Base-by-base conservation (phyloP, 2,888 invertebrate species). In the Patella caerulea region DNA sequence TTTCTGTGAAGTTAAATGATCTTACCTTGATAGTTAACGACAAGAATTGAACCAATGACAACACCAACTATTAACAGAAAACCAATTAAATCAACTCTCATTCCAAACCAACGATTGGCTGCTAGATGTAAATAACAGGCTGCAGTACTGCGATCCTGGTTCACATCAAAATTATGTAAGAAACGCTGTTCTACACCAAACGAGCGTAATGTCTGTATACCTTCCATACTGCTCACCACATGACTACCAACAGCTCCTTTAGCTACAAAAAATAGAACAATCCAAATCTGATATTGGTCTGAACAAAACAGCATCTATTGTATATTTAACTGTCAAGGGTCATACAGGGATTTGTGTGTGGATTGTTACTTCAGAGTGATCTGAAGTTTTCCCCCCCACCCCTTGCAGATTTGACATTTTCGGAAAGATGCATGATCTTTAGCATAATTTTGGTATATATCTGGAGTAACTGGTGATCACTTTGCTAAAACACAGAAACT, bases 91-190 rank as follows among this genome's bases (percentile, higher is more conserved):
- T 87, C 87, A 15, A 87, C 83, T 24, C 87, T 73, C 72, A 86
- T 78, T 15, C 85, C 84, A 73, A 88, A 85, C 88, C 88, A 88
- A 45, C 86, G 78, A 75, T 83, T 81, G 45, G 84, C 82, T 15
- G 85, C 85, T 59, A 88, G 77, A 74, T 85, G 84, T 55, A 86
- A 80, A 74, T 86, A 87, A 74, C 85, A 83, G 24, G 85, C 85
- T 11, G 88, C 85, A 12, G 88, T 88, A 78, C 86, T 86, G 9
- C 84, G 81, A 78, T 87, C 86, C 93, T 95, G 92, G 78, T 88
- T 86, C 52, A 85, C 81, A 74, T 89, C 85, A 81, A 86, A 86
- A 72, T 79, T 78, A 77, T 84, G 84, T 19, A 87, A 81, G 75
- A 86, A 85, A 9, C 85, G 76, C 78, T 86, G 86, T 78, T 86